Conservation (phyloP, 92 coral and sea anemone species). For the Phymanthus crucifer region DNA sequence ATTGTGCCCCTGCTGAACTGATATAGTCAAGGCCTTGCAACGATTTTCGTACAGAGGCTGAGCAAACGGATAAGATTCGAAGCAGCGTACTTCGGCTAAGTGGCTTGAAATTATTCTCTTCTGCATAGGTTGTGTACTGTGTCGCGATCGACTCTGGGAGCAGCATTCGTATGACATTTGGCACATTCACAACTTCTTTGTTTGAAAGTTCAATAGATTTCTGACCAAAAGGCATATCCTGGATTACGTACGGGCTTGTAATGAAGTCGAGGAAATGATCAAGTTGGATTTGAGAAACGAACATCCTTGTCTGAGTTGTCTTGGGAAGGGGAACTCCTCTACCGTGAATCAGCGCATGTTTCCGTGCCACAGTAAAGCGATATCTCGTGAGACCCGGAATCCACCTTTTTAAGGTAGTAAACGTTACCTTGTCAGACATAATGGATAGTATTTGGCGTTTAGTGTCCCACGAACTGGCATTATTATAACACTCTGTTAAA, state of each 20-base stretch:
- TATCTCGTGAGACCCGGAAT: constrained; percentile 45
- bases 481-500: constrained; percentile 23
- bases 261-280: constrained; percentile 59
- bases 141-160: neutral
- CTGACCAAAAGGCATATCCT: neutral
- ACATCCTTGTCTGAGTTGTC: constrained; percentile 38
- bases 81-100: neutral
- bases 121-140: neutral
- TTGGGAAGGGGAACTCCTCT: constrained; percentile 44
- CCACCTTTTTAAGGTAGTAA: constrained; percentile 34
- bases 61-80: neutral
- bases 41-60: neutral
- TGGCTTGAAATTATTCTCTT: neutral
- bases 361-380: constrained; percentile 41
- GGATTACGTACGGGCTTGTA: constrained; percentile 23
- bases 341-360: constrained; percentile 40
- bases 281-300: constrained; percentile 37
- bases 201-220: neutral
- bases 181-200: neutral
- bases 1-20: constrained; percentile 1
- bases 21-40: neutral
- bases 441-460: constrained; percentile 35
- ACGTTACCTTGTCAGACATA: constrained; percentile 33
- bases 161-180: no score
- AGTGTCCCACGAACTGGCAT: constrained; percentile 40